Conservation (phyloP, 2,113 vertebrate genomes). For the Plecotus auritus region DNA sequence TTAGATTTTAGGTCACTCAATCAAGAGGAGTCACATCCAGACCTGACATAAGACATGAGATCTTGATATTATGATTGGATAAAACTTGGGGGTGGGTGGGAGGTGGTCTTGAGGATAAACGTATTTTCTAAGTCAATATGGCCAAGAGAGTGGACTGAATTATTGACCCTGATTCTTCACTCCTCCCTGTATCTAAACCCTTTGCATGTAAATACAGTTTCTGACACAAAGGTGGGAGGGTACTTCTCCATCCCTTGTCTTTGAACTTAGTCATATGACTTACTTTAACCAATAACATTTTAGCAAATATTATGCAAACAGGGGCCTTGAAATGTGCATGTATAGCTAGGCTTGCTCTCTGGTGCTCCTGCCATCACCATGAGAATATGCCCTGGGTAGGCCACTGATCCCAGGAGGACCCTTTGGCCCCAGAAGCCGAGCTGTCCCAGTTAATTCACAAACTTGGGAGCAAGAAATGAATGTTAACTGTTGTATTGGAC, state of each 20-base stretch:
- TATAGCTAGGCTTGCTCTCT: background rate
- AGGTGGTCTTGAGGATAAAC: background rate
- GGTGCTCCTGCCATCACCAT: background rate
- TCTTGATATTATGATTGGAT: background rate
- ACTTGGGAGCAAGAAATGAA: conserved; percentile 5
- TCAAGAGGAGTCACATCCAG: background rate
- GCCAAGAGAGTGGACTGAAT: background rate
- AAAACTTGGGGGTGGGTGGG: background rate
- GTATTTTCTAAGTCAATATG: background rate
- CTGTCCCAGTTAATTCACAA: background rate
- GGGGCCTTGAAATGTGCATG: background rate
- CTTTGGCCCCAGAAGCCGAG: background rate
- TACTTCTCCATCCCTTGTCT: background rate
- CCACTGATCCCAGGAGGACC: background rate
- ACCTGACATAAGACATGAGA: background rate
- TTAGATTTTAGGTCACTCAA: background rate
- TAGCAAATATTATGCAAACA: background rate
- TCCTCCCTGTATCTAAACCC: background rate
- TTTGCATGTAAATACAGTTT: background rate
- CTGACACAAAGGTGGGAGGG: background rate
- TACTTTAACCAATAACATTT: background rate
- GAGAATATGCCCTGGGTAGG: background rate
- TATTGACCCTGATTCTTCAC: background rate
- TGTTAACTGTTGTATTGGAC: background rate
- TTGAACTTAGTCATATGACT: background rate